Conservation (phyloP, 2,113 vertebrate genomes). For the Lepidothrix coronata region DNA sequence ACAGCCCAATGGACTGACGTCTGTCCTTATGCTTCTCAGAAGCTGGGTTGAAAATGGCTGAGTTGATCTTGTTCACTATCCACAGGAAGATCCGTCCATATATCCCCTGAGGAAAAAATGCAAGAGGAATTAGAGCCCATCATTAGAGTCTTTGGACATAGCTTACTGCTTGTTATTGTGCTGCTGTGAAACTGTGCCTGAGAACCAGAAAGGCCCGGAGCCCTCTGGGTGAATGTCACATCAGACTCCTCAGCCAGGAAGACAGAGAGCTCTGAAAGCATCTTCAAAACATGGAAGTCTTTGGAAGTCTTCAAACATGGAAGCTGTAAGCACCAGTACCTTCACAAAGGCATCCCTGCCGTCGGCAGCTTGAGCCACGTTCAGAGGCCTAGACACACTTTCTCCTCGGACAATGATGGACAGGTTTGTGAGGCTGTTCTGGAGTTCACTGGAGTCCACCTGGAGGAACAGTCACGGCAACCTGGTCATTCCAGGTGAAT, state of each 20-base stretch:
- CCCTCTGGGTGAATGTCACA: neutral
- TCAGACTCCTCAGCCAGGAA: neutral
- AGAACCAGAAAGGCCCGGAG: neutral
- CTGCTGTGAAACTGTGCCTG: neutral
- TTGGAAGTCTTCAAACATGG: neutral
- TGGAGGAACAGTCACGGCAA: slow-evolving; percentile 51
- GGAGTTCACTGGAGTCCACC: slow-evolving; percentile 82
- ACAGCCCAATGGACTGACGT: slow-evolving; percentile 83
- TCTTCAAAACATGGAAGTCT: neutral
- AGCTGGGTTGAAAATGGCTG: slow-evolving; percentile 80
- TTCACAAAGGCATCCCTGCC: slow-evolving; percentile 92
- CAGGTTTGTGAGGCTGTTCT: slow-evolving; percentile 81
- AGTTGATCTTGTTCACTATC: slow-evolving; percentile 93
- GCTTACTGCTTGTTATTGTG: neutral
- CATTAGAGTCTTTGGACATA: neutral
- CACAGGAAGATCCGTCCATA: slow-evolving; percentile 93
- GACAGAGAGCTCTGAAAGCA: neutral
- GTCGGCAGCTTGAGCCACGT: slow-evolving; percentile 80
- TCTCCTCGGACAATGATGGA: slow-evolving; percentile 88
- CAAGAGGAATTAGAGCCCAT: neutral
- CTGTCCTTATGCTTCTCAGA: slow-evolving; percentile 67
- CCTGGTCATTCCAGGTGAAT: neutral
- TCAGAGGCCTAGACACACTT: slow-evolving; percentile 83
- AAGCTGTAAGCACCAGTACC: slow-evolving; percentile 62
- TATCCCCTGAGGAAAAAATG: slow-evolving; percentile 80